Base-by-base conservation (phyloP, 2,113 vertebrate genomes). In the Arothron firmamentum region DNA sequence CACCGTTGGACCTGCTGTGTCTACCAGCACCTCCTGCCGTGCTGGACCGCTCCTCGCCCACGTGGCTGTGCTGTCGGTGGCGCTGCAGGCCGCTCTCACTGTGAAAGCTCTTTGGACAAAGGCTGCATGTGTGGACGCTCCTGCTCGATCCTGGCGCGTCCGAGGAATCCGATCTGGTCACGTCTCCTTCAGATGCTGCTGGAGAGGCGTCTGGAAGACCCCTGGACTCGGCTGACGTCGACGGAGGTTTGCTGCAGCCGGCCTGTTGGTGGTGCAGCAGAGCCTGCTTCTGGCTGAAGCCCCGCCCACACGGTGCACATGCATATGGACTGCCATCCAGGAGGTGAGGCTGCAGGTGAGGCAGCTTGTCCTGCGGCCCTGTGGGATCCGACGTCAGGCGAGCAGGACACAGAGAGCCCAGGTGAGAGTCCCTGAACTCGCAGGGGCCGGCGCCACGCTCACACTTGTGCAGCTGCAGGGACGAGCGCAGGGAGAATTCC, bases 201-300 rank as follows among this genome's bases (percentile, higher is more conserved):
- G 66, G 67, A 48, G 70, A 72, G 48, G 61, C 47, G 6, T 58
- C 59, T 3, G 77, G 56, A 25, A 74, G 75, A 56, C 72, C 63
- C 8, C 49, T 55, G 3, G 56, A 31, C 5, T 74, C 64, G 0
- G 49, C 72, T 4, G 67, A 68, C 0, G 66, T 41, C 0, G 70
- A 70, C 0, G 65, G 38, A 2, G 65, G 69, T 23, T 81, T 65
- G 20, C 74, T 65, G 45, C 77, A 85, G 4, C 84, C 87, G 0
- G 86, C 87, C 75, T 90, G 87, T 70, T 90, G 89, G 65, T 90
- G 88, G 51, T 84, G 80, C 45, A 90, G 67, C 65, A 91, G 68
- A 17, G 87, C 87, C 64, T 88, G 83, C 42, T 89, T 89, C 54
- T 88, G 87, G 63, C 71, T 78, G 63, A 90, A 91, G 18, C 81